Percentiles rank a stretch among this genome's conserved stretches.
Conservation (phyloP, 2,888 invertebrate species). For the Agonopterix heracliana region DNA sequence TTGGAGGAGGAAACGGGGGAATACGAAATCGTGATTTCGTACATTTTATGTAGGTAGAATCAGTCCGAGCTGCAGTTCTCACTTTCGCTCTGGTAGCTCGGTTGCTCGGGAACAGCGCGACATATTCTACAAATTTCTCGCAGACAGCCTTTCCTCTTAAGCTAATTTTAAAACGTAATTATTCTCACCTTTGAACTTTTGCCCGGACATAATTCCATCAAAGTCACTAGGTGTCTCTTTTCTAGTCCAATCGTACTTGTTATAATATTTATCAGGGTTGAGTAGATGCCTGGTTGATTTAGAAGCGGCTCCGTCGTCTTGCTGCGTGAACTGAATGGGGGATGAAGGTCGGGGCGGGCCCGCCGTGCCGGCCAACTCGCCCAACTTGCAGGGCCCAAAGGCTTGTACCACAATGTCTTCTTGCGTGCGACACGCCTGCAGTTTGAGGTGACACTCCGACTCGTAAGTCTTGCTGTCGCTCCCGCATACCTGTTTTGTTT, state of each 20-base stretch:
- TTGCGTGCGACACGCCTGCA: slow-evolving; percentile 89
- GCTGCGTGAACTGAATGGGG: slow-evolving; percentile 86
- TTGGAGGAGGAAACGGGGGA: no score
- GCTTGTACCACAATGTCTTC: slow-evolving; percentile 86
- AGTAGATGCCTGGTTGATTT: slow-evolving; percentile 88
- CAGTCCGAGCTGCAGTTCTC: no score
- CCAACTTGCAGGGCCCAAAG: slow-evolving; percentile 84
- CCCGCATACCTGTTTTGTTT: slow-evolving; percentile 79
- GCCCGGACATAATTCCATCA: slow-evolving; percentile 53
- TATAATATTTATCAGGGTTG: slow-evolving; percentile 81
- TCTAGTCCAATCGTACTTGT: slow-evolving; percentile 76
- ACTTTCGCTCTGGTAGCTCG: no score
- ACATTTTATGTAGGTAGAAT: no score
- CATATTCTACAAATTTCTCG: no score
- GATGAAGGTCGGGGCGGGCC: slow-evolving; percentile 86
- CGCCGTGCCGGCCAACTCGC: slow-evolving; percentile 83
- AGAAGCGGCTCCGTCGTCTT: slow-evolving; percentile 84
- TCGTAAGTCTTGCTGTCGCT: slow-evolving; percentile 88
- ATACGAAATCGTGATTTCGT: no score
- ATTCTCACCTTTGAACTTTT: slow-evolving; percentile 61
- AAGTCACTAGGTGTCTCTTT: slow-evolving; percentile 72
- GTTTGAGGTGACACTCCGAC: slow-evolving; percentile 88
- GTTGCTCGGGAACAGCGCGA: no score
- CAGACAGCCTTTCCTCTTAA: no score
- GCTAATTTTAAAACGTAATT: no score